These are phyloP conservation scores for Scaptomyza flava DNA, from an alignment of 2,888 invertebrate genomes.

Conservation along the genomic window DNA sequence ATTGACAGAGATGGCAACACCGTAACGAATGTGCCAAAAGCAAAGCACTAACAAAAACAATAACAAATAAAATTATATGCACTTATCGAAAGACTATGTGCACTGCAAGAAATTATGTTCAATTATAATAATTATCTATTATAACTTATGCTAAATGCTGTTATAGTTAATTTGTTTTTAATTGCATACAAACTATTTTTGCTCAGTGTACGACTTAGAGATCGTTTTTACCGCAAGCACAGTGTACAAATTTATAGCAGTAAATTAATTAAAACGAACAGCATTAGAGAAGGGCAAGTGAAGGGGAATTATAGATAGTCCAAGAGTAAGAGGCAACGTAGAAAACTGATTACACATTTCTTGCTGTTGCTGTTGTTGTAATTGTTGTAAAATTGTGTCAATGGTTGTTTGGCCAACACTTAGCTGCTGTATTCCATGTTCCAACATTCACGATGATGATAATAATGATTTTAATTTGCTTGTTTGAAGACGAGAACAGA, in stretches of 20 bases:
- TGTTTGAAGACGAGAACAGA: conserved; percentile 38
- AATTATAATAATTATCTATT: too few species aligned
- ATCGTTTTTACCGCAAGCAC: background rate
- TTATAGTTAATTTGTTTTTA: too few species aligned
- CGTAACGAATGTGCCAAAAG: conserved; percentile 32
- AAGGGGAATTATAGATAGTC: conserved; percentile 6
- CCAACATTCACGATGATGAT: conserved; percentile 36
- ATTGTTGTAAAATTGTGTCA: conserved; percentile 59
- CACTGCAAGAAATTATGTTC: conserved; percentile 11
- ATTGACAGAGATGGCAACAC: conserved; percentile 35
- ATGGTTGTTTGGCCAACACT: conserved; percentile 70
- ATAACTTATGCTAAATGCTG: too few species aligned
- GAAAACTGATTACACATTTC: conserved; percentile 32
- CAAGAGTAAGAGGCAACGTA: conserved; percentile 2
- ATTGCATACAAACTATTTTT: background rate
- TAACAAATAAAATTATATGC: background rate
- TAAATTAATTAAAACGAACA: too few species aligned
- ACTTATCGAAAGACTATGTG: background rate
- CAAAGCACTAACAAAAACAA: background rate
- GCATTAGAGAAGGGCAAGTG: background rate
- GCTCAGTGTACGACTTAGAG: conserved; percentile 7
- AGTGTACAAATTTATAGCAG: too few species aligned
- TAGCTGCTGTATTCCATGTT: conserved; percentile 13
- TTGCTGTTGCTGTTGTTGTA: conserved; percentile 10
- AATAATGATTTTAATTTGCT: conserved; percentile 52